Base-by-base conservation (phyloP, 2,888 invertebrate genomes). In the Dioctria rufipes region DNA sequence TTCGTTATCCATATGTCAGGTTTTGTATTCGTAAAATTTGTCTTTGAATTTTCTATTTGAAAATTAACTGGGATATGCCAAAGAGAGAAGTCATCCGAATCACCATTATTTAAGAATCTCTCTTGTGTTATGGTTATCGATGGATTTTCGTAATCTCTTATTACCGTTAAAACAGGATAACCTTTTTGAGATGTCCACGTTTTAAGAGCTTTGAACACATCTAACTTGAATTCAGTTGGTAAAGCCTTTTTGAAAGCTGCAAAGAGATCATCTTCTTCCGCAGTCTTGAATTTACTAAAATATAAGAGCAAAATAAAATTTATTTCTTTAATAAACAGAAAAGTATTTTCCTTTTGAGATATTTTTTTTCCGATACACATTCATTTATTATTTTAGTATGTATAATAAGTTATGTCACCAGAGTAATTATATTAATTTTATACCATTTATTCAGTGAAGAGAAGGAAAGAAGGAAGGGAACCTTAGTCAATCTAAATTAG, bases 121-220 rank as follows among this genome's bases (percentile, higher is more conserved):
- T 66, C 66, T 80, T 94, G 94, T 0, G 89, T 89, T 11, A 94
- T 86, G 43, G 87, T 89, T 4, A 92, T 90, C 0, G 89, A 87
- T 37, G 86, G 85, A 54, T 83, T 40, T 0, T 83, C 49, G 2
- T 94, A 92, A 81, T 92, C 90, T 46, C 88, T 86, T 49, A 84
- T 78, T 0, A 92, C 91, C 2, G 87, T 89, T 5, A 93, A 85
- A 0, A 93, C 86, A 0, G 93, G 94, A 85, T 90, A 92, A 3
- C 93, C 93, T 46, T 91, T 87, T 85, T 92, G 91, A 4, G 89
- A 89, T 0, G 92, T 91, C 94, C 94, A 94, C 3, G 90, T 90
- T 63, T 90, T 87, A 90, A 94, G 91, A 84, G 93, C 87, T 9
- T 90, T 86, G 83, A 92, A 91, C 2, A 95, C 92, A 0, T 92